Base-by-base conservation (phyloP, 2,113 vertebrate genomes). In the Amazona guildingii region DNA sequence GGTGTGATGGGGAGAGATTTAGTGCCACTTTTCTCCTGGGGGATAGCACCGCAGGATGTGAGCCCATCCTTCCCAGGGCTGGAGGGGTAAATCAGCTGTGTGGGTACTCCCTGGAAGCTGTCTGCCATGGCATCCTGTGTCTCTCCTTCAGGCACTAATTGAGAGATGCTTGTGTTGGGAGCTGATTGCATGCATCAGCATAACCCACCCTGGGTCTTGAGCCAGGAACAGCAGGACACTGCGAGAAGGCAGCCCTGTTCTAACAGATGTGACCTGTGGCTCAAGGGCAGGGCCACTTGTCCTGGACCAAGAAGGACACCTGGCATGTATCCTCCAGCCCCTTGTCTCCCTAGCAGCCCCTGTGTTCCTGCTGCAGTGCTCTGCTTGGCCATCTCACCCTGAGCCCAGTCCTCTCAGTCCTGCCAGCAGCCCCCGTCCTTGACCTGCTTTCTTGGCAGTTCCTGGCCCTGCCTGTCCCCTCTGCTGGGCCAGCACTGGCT, bases 151-250 rank as follows among this genome's bases (percentile, higher is more conserved):
- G 61, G 48, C 5, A 0, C 43, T 93, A 31, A 66, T 49, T 6
- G 0, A 59, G 46, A 83, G 41, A 68, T 90, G 44, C 52, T 23
- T 52, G 37, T 70, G 44, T 4, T 75, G 41, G 49, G 61, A 86
- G 33, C 7, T 29, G 55, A 10, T 46, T 51, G 31, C 29, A 4
- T 33, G 17, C 48, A 46, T 67, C 73, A 35, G 35, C 9, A 0
- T 51, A 70, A 46, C n/a, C 39, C 86, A 86, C n/a, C 48, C 19
- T 72, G 55, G 29, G 4, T 83, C 61, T 70, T 63, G 74, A 2
- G 0, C 46, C 64, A 61, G 61, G 48, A 64, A 13, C 0, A 0
- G n/a, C 1, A 0, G 25, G 28, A 55, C 55, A 41, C 35, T 2
- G 1, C 0, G 2, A 54, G 46, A 75, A 86, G 46, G 52, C 31